Evolutionary conservation across 2,888 invertebrate species (phyloP).

Genomic region (Drosophila anomelani): DNA sequence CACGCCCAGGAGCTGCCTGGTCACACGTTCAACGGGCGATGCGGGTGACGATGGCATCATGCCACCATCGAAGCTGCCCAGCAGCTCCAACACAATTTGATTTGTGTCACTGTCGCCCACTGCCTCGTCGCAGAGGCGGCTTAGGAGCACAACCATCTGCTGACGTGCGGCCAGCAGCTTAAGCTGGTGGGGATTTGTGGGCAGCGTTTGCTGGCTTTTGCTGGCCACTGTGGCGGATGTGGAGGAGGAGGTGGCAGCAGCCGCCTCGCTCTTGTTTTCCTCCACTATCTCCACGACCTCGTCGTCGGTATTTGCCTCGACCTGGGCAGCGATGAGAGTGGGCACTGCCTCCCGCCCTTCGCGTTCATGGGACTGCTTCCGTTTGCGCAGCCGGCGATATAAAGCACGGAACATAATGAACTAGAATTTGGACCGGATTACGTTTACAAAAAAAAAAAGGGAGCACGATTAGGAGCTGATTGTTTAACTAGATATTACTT

Average conservation of each 20-base stretch:
- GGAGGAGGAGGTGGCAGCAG: background rate
- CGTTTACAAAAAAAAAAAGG: background rate
- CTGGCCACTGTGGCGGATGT: background rate
- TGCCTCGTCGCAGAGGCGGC: slow-evolving; percentile 51
- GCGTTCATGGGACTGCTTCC: background rate
- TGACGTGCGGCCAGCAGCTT: slow-evolving; percentile 40
- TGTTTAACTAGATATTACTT: background rate
- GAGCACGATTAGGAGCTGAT: background rate
- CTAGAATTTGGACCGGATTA: background rate
- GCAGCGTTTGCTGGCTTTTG: background rate
- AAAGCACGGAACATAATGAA: slow-evolving; percentile 2
- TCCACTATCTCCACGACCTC: no score
- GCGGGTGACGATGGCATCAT: background rate
- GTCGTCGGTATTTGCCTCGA: background rate
- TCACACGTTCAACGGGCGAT: slow-evolving; percentile 59
- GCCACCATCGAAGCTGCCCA: slow-evolving; percentile 22
- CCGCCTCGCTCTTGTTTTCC: background rate
- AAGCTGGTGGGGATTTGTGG: slow-evolving; percentile 22
- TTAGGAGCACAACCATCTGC: slow-evolving; percentile 50
- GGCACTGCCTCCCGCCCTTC: background rate
- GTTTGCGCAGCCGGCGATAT: background rate
- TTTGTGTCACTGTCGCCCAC: slow-evolving; percentile 64
- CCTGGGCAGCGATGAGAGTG: no score
- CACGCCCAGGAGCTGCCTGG: slow-evolving; percentile 54
- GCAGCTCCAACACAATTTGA: slow-evolving; percentile 63